Conservation (phyloP, 1,140 invertebrate genomes). For the Brachystomella parvula region DNA sequence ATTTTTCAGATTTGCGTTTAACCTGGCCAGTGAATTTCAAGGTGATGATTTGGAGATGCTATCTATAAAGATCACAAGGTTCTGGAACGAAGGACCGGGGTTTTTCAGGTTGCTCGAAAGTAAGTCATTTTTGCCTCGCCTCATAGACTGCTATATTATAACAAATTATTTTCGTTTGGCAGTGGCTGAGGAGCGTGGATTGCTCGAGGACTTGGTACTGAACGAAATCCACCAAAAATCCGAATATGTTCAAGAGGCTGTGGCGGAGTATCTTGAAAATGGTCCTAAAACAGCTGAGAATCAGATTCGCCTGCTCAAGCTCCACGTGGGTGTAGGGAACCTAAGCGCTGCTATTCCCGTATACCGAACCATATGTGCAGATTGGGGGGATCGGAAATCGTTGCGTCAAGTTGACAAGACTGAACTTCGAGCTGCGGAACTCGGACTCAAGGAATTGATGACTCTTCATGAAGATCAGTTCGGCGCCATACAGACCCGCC, state of each 20-base stretch:
- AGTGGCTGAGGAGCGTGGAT: not conserved
- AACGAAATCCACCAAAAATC: not conserved
- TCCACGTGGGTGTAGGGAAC: not conserved
- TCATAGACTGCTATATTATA: not conserved
- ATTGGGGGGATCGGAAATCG: not conserved
- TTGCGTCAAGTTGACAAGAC: not conserved
- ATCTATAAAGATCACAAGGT: not conserved
- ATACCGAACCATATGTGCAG: not conserved
- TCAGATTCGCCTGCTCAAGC: not conserved
- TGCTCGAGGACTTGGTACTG: not conserved
- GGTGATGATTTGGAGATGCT: not conserved
- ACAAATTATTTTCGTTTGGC: not conserved
- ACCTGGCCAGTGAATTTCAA: not conserved
- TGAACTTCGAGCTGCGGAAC: not conserved
- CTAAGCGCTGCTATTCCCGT: not conserved
- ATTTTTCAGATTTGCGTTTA: slow-evolving; percentile 3
- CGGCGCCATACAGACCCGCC: not conserved
- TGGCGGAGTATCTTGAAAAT: not conserved
- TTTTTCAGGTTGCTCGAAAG: too few species aligned
- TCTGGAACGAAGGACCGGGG: too few species aligned
- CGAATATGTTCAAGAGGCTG: not conserved
- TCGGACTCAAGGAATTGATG: not conserved
- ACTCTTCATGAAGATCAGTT: not conserved
- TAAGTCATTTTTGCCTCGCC: not conserved
- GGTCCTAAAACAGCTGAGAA: not conserved